Evolutionary conservation across 2,113 vertebrate genomes (phyloP), one percentile per base, ranked within the genome.

Genomic region (Odocoileus virginianus): DNA sequence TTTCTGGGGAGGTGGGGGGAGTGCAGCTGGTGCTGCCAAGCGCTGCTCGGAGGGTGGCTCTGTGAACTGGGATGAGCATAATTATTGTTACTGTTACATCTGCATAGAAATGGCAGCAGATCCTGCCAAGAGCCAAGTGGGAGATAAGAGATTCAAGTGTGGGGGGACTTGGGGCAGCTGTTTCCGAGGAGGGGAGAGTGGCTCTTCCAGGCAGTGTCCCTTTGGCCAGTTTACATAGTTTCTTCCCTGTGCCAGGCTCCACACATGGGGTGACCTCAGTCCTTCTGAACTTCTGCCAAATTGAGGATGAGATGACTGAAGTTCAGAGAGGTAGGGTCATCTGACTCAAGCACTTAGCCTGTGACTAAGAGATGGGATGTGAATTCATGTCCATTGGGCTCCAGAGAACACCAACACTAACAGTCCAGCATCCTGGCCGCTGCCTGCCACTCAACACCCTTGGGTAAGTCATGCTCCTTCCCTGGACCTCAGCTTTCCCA

Each of bases 251-350:
- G 27, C 93, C 3, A 3, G 61, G 28, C 10, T 52, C 36, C 58
- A 27, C 45, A 36, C 13, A 2, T 21, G 30, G 30, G 52, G 8
- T 61, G n/a, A 36, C 13, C 33, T 47, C 0, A 0, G 60, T 25
- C 81, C 3, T 5, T 55, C 21, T 64, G 90, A 58, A 16, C 47
- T 25, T 43, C 57, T 94, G 64, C 25, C 30, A 61, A 83, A 10
- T 95, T 14, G 40, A 14, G 14, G n/a, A 58, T 19, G 43, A 30
- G 28, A 40, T 45, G 12, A 50, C 13, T 15, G 64, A 94, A 88
- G 33, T 19, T 60, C 14, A 9, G 30, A 55, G 45, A 47, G 54
- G 33, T 36, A 60, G 64, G 57, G 50, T 58, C 27, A 9, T 33
- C 33, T 47, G 78, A 47, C 6, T 28, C 8, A 43, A 85, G 21